These are phyloP conservation scores for Rafetus swinhoei DNA, from an alignment of 2,113 vertebrate species.

Conservation along the genomic window DNA sequence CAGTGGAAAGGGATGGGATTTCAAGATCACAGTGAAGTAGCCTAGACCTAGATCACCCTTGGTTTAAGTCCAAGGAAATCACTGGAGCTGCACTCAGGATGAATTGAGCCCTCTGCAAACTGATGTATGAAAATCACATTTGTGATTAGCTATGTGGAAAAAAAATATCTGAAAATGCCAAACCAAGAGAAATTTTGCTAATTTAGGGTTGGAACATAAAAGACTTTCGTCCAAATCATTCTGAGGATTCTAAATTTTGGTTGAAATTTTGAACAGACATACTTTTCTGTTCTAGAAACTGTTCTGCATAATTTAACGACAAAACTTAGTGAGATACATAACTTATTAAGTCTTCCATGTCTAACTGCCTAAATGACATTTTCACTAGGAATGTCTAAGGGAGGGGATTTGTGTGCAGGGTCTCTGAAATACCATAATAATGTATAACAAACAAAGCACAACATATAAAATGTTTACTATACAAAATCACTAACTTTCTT, in stretches of 20 bases:
- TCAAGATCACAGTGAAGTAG: fast-evolving
- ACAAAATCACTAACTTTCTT: neutral
- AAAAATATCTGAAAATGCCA: neutral
- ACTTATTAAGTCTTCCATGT: neutral
- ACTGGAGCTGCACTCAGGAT: neutral
- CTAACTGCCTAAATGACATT: neutral
- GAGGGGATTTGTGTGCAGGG: fast-evolving
- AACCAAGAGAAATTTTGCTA: fast-evolving
- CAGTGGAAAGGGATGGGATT: neutral
- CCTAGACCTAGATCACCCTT: neutral
- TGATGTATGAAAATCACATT: neutral
- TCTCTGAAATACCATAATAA: neutral
- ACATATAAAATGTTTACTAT: neutral
- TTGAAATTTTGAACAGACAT: neutral
- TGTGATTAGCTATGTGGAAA: neutral
- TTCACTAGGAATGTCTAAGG: fast-evolving
- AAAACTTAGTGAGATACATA: neutral
- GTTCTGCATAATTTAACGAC: neutral
- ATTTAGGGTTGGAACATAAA: neutral
- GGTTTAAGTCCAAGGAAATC: neutral
- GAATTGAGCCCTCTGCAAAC: fast-evolving
- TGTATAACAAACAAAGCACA: neutral
- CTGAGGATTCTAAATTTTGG: neutral
- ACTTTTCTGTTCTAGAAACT: neutral
- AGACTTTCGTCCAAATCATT: neutral